Conservation (phyloP, 2,888 invertebrate genomes). For the Drepanosiphum platanoidis region DNA sequence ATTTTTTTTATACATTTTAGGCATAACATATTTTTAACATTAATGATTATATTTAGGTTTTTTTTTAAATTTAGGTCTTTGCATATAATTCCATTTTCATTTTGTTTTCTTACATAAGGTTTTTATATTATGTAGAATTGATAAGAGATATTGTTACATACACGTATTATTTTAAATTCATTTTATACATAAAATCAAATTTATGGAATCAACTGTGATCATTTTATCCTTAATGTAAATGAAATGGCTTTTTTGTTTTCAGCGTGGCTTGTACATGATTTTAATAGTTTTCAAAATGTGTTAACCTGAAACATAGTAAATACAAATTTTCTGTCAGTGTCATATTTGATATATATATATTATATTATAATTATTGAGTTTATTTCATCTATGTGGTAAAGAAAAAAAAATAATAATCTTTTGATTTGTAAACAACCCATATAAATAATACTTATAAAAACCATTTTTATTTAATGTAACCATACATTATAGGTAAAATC, state of each 20-base stretch:
- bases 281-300: conserved; percentile 64
- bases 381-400: not conserved
- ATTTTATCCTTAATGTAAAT: conserved; percentile 5
- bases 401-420: too few relatives aligned
- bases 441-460: too few relatives aligned
- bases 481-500: too few relatives aligned
- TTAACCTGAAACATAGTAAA: conserved; percentile 49
- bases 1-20: not conserved
- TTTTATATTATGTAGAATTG: not conserved
- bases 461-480: too few relatives aligned
- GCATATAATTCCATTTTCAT: not conserved
- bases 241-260: not conserved
- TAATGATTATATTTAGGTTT: not conserved
- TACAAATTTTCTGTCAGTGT: not conserved
- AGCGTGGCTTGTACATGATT: conserved; percentile 1
- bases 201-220: conserved; percentile 38
- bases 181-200: conserved; percentile 6
- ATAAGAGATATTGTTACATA: conserved; percentile 3
- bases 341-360: not conserved
- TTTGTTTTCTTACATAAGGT: not conserved
- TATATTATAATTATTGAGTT: not conserved
- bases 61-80: not conserved
- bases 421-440: too few relatives aligned
- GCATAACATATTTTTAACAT: not conserved
- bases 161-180: not conserved